phyloP scores from a whole-genome alignment of 2,888 invertebrate genomes.

The Sinohyriopsis cumingii region DNA sequence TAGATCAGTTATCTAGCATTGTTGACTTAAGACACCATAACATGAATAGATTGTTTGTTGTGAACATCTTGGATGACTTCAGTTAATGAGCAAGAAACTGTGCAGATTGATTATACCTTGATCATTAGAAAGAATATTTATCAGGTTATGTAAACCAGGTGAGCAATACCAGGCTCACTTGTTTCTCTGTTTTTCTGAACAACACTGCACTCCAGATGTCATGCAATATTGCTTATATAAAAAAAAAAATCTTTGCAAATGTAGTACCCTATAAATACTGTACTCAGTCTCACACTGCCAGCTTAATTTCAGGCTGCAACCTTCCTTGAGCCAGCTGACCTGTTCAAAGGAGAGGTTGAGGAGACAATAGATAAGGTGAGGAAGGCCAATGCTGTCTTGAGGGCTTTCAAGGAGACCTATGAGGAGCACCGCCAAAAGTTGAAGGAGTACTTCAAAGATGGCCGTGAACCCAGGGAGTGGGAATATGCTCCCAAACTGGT shows the following conservation, averaged over 20 bases:
- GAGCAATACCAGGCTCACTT: too few species aligned
- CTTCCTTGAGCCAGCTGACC: slow-evolving; percentile 90
- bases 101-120: too few species aligned
- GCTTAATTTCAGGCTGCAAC: slow-evolving; percentile 81
- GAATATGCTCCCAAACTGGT: slow-evolving; percentile 72
- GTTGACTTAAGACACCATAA: too few species aligned
- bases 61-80: too few species aligned
- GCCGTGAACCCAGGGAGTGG: slow-evolving; percentile 65
- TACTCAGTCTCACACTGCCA: neutral
- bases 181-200: too few species aligned
- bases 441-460: slow-evolving; percentile 69
- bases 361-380: slow-evolving; percentile 89
- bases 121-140: too few species aligned
- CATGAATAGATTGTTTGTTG: too few species aligned
- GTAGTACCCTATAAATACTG: neutral
- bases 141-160: too few species aligned
- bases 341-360: slow-evolving; percentile 95
- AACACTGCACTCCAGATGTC: too few species aligned
- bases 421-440: slow-evolving; percentile 69
- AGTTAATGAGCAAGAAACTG: too few species aligned
- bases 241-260: neutral
- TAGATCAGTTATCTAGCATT: too few species aligned
- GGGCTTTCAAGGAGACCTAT: slow-evolving; percentile 66
- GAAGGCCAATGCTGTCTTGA: slow-evolving; percentile 61
- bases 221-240: too few species aligned